A percentile compares a stretch with the other conserved stretches of the same genome.
phyloP scores from a whole-genome alignment of 2,113 vertebrate species.

The Datnioides undecimradiatus region DNA sequence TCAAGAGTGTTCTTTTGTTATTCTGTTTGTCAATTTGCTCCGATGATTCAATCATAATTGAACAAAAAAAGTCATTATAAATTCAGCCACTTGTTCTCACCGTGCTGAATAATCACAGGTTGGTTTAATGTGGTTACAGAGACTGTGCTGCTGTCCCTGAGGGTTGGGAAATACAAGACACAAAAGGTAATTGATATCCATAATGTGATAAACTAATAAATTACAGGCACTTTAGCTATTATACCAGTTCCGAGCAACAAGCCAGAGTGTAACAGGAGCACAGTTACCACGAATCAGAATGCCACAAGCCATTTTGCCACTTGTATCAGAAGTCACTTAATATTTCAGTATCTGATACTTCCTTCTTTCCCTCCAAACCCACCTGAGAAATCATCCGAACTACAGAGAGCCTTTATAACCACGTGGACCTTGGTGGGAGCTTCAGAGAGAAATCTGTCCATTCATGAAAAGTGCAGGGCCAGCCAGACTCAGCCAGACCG shows the following conservation, averaged over 20 bases:
- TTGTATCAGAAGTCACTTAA: constrained; percentile 65
- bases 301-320: constrained; percentile 33
- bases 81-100: constrained; percentile 22
- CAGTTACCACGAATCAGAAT: constrained; percentile 23
- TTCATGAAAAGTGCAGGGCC: constrained; percentile 73
- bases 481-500: constrained; percentile 57
- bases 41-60: constrained; percentile 5
- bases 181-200: constrained; percentile 1
- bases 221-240: neutral
- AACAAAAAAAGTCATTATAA: neutral
- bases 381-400: constrained; percentile 71
- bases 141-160: neutral
- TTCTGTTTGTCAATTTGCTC: constrained; percentile 7
- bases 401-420: constrained; percentile 79
- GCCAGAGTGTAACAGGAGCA: neutral
- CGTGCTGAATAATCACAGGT: constrained; percentile 45
- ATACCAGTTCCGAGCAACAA: neutral
- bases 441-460: constrained; percentile 76
- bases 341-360: constrained; percentile 73
- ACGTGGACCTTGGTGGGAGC: constrained; percentile 56
- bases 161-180: neutral
- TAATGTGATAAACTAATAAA: neutral
- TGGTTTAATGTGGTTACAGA: neutral
- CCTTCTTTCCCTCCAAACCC: constrained; percentile 55
- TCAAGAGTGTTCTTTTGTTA: constrained; percentile 36